Evolutionary conservation across 2,888 invertebrate species (phyloP).

Genomic region (Heliconius ismenius): DNA sequence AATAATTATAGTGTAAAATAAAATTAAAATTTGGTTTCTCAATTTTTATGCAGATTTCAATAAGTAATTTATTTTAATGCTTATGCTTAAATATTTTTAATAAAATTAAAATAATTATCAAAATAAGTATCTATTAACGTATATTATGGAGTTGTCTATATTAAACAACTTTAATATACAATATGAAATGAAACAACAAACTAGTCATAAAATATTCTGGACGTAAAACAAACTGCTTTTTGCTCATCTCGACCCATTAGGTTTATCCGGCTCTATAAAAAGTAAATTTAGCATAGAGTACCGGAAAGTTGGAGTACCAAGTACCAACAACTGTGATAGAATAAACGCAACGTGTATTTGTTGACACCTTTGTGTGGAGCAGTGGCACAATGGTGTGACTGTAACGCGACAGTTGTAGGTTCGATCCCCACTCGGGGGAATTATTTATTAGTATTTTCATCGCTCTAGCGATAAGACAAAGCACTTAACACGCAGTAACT

Average conservation of each 20-base stretch:
- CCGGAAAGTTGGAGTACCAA: neutral
- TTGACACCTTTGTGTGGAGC: too few relatives aligned
- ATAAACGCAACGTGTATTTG: neutral
- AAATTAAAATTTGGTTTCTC: neutral
- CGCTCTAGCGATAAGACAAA: too few relatives aligned
- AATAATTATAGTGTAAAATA: neutral
- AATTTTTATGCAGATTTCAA: neutral
- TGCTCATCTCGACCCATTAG: neutral
- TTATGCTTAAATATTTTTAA: neutral
- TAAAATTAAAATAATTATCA: too few relatives aligned
- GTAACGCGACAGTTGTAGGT: too few relatives aligned
- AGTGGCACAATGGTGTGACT: too few relatives aligned
- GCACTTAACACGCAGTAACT: too few relatives aligned
- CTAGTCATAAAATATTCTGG: conserved; percentile 1
- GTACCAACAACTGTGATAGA: conserved; percentile 13
- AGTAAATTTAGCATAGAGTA: conserved; percentile 11
- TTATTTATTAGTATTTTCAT: too few relatives aligned
- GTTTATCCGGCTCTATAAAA: conserved; percentile 10
- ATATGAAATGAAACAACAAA: conserved; percentile 2
- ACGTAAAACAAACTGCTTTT: neutral
- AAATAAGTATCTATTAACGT: neutral
- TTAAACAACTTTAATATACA: neutral
- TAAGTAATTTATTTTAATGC: neutral
- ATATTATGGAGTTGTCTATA: neutral
- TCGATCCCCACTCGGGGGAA: too few relatives aligned